Evolutionary conservation across 2,888 invertebrate species (phyloP).

Genomic region (Drosophila paramelanica): DNA sequence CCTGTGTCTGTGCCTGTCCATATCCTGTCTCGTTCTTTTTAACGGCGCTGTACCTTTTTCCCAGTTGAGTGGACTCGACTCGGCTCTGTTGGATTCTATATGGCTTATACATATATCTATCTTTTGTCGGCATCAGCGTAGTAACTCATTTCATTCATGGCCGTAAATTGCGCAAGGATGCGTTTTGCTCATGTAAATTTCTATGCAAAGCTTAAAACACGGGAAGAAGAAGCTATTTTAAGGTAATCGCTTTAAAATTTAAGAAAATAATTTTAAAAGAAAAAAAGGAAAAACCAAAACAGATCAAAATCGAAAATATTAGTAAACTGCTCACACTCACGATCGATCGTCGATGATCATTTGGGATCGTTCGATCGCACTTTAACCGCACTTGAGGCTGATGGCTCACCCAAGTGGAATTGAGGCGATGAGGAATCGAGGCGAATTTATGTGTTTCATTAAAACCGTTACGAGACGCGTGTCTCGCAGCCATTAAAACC

Average conservation of each 20-base stretch:
- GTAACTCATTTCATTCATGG: conserved; percentile 76
- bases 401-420: conserved; percentile 69
- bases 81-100: conserved; percentile 61
- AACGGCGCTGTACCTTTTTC: conserved; percentile 69
- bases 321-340: conserved; percentile 64
- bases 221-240: conserved; percentile 32
- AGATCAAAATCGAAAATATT: conserved; percentile 30
- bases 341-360: conserved; percentile 34
- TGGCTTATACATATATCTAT: conserved; percentile 37
- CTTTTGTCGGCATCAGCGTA: conserved; percentile 74
- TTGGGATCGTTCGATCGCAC: conserved; percentile 29
- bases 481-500: conserved; percentile 70
- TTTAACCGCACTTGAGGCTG: conserved; percentile 45
- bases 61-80: conserved; percentile 75
- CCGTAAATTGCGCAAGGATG: conserved; percentile 71
- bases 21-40: conserved; percentile 60
- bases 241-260: conserved; percentile 36
- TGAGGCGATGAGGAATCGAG: conserved; percentile 46
- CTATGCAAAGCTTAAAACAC: conserved; percentile 33
- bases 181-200: conserved; percentile 25
- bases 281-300: conserved; percentile 8
- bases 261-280: conserved; percentile 24
- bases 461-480: conserved; percentile 76
- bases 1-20: conserved; percentile 42
- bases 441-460: conserved; percentile 77